A percentile compares a stretch with the other conserved stretches of the same genome.
phyloP scores from a whole-genome alignment of 2,888 invertebrate species.

The Crematogaster levior region DNA sequence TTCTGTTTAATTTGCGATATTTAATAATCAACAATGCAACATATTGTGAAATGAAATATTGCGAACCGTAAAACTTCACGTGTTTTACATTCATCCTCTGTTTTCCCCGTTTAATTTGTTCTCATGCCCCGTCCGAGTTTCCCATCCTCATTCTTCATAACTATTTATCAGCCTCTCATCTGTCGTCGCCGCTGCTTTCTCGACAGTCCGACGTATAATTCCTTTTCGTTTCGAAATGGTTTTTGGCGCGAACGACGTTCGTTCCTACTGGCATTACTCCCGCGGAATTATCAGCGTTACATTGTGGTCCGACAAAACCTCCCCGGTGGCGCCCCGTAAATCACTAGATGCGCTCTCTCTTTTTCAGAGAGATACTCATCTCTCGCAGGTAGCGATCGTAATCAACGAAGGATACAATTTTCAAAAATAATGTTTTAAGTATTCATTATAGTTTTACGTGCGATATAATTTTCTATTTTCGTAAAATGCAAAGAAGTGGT shows the following conservation, averaged over 20 bases:
- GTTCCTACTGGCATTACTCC: slow-evolving; percentile 59
- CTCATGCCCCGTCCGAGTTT: neutral
- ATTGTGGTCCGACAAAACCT: slow-evolving; percentile 52
- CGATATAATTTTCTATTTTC: neutral
- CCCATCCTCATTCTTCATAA: slow-evolving; percentile 14
- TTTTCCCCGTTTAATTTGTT: neutral
- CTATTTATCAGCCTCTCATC: slow-evolving; percentile 49
- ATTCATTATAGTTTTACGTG: slow-evolving; percentile 37
- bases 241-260: slow-evolving; percentile 57
- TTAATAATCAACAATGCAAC: neutral
- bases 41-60: slow-evolving; percentile 25
- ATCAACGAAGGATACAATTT: slow-evolving; percentile 52
- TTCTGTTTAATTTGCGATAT: neutral
- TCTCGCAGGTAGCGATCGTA: slow-evolving; percentile 60
- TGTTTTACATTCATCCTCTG: slow-evolving; percentile 39
- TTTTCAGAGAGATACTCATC: neutral
- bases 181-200: slow-evolving; percentile 19
- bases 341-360: slow-evolving; percentile 36
- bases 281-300: slow-evolving; percentile 68
- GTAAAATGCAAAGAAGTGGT: neutral
- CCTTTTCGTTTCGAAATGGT: slow-evolving; percentile 63
- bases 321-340: slow-evolving; percentile 54
- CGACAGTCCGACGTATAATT: slow-evolving; percentile 48
- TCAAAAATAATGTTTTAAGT: slow-evolving; percentile 54
- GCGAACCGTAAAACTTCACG: neutral